Base-by-base conservation (phyloP, 2,113 vertebrate genomes). In the Murina feae region DNA sequence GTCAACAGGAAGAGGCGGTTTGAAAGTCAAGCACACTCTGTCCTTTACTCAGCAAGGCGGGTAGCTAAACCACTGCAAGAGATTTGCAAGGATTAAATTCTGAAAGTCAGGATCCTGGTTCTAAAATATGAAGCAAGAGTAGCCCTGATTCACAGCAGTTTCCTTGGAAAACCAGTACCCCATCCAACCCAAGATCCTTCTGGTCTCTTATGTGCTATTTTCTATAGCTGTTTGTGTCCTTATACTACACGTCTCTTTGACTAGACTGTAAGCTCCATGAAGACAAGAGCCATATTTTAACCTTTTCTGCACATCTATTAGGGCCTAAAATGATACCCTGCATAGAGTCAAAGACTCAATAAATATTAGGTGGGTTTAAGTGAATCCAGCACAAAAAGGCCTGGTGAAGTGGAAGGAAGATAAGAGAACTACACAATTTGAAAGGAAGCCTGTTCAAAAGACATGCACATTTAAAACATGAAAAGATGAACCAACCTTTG, bases 401-500 rank as follows among this genome's bases (percentile, higher is more conserved):
- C 63, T 58, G 30, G 4, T 79, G 53, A 96, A 85, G 74, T n/a
- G 90, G 51, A 82, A 80, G 39, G 4, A 90, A 95, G 66, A 82
- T 75, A 82, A 94, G 53, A 94, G 53, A 94, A 93, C 66, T 80
- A n/a, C 1, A n/a, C 4, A 74, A n/a, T 83, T 85, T 71, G 78
- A 65, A 86, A 95, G 44, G 86, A 5, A 44, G 69, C 13, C 37
- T 47, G n/a, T 84, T 91, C 51, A 86, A 89, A 94, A 89, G 55
- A 94, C 93, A 90, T 28, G 51, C 5, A 55, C 83, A 93, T 81
- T 72, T 86, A 69, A 89, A 94, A 60, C 28, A 28, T 78, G 82
- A 92, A 94, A 91, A 44, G 87, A 91, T 47, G 49, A 91, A 71
- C n/a, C 68, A 93, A 58, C 39, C 74, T 93, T 63, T 93, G 55